These are phyloP conservation scores for Liodrosophila aerea DNA, from an alignment of 2,888 invertebrate species.

Conservation along the genomic window DNA sequence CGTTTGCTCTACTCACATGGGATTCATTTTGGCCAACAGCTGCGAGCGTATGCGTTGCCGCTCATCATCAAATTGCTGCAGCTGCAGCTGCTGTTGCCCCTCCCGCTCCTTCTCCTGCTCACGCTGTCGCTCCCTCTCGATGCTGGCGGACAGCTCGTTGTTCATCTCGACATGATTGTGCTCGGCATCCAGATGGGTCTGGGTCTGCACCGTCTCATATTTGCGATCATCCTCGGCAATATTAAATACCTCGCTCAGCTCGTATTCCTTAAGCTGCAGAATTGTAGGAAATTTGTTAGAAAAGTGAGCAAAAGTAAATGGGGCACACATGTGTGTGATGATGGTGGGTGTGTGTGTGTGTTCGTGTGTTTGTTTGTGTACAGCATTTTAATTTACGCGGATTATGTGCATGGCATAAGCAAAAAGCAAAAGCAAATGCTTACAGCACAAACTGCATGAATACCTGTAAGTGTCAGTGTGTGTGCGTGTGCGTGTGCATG, in stretches of 20 bases:
- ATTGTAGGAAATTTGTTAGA: not conserved
- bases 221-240: constrained; percentile 90
- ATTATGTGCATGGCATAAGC: constrained; percentile 67
- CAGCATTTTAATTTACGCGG: constrained; percentile 72
- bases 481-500: not conserved
- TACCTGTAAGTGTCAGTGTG: constrained; percentile 16
- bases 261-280: constrained; percentile 91
- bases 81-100: constrained; percentile 34
- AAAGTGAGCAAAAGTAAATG: constrained; percentile 40
- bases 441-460: constrained; percentile 27
- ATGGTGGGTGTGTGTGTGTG: constrained; percentile 14
- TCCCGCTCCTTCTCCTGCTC: constrained; percentile 72
- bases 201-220: constrained; percentile 86
- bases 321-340: constrained; percentile 31
- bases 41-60: constrained; percentile 82
- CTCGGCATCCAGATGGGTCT: constrained; percentile 82
- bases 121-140: constrained; percentile 90
- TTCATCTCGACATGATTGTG: constrained; percentile 86
- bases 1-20: constrained; percentile 81
- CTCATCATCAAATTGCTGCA: constrained; percentile 83
- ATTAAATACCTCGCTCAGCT: constrained; percentile 93
- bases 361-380: not conserved
- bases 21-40: constrained; percentile 82
- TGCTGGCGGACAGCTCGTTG: constrained; percentile 89
- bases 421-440: constrained; percentile 30